These are phyloP conservation scores for Dyspetes luteomarginatus DNA, from an alignment of 2,888 invertebrate species.

Conservation along the genomic window DNA sequence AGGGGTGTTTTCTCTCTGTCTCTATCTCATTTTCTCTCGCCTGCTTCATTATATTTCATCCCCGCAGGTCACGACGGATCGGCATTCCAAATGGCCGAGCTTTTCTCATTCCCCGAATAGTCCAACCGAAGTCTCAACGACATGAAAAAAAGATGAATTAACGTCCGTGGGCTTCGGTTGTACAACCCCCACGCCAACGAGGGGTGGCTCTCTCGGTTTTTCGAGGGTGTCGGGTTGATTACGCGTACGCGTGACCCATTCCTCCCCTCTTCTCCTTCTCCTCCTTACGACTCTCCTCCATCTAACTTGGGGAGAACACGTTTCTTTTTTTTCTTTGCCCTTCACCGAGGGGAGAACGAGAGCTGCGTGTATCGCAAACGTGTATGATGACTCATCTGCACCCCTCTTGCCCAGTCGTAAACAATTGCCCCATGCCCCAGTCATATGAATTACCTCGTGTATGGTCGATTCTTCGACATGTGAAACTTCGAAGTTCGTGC, in stretches of 20 bases:
- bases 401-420: conserved; percentile 53
- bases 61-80: conserved; percentile 33
- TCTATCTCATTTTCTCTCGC: neutral
- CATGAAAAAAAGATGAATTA: conserved; percentile 52
- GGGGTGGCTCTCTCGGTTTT: conserved; percentile 48
- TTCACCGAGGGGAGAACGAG: conserved; percentile 11
- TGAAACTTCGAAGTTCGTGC: neutral
- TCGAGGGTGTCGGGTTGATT: conserved; percentile 68
- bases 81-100: conserved; percentile 38
- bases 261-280: conserved; percentile 29
- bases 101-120: conserved; percentile 13
- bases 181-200: too few species aligned
- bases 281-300: conserved; percentile 19
- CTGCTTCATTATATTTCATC: neutral
- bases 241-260: conserved; percentile 59
- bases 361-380: conserved; percentile 29
- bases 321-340: conserved; percentile 39
- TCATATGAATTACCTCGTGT: neutral
- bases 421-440: conserved; percentile 44
- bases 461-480: too few species aligned
- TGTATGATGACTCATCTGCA: conserved; percentile 65
- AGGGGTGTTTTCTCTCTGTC: neutral
- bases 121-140: neutral
- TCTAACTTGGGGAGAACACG: conserved; percentile 41
- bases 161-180: conserved; percentile 23